Conservation (phyloP, 2,113 vertebrate species). For the Tringa solitaria region DNA sequence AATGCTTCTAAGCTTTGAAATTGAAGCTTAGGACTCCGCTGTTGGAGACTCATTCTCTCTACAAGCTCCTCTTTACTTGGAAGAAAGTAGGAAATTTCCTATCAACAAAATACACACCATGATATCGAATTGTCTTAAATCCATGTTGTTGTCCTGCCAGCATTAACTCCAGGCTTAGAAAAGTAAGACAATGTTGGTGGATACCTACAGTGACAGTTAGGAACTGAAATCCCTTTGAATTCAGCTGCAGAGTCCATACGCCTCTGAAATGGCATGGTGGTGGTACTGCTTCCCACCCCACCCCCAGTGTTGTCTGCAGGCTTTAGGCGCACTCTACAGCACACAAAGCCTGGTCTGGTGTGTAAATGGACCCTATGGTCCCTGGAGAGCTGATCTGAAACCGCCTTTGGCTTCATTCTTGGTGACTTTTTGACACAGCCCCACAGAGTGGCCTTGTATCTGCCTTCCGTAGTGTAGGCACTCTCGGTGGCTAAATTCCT, state of each 20-base stretch:
- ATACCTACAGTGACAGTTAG: neutral
- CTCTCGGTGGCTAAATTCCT: neutral
- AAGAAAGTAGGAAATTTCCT: neutral
- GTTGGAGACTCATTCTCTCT: accelerated
- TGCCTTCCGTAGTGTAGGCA: neutral
- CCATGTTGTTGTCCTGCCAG: neutral
- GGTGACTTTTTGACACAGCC: neutral
- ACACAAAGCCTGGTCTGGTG: accelerated
- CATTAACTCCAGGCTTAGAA: neutral
- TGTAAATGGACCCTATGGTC: neutral
- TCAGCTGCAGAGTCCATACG: neutral
- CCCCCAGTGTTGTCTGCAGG: neutral
- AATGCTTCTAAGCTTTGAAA: neutral
- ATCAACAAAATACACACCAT: neutral
- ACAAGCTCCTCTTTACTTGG: neutral
- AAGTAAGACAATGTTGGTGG: neutral
- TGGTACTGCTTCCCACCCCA: neutral
- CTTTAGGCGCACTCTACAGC: neutral
- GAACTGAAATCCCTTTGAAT: neutral
- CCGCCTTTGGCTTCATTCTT: neutral
- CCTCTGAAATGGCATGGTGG: accelerated
- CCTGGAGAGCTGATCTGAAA: neutral
- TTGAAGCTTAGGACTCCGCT: neutral
- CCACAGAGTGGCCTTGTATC: accelerated
- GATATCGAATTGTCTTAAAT: neutral